Evolutionary conservation across 2,113 vertebrate genomes (phyloP), one percentile per base, ranked within the genome.

Genomic region (Pygoscelis adeliae): DNA sequence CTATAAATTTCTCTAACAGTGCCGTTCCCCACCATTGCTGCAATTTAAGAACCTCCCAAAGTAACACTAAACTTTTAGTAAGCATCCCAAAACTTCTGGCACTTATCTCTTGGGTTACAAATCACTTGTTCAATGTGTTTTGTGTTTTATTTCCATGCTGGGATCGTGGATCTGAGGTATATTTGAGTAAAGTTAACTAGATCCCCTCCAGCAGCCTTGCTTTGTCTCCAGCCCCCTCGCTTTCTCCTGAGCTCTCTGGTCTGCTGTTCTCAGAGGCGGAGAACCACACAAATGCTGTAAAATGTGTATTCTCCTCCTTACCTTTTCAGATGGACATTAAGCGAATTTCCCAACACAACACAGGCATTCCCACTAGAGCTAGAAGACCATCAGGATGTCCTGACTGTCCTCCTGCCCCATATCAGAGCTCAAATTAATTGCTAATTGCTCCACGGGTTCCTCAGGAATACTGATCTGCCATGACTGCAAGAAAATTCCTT

Each of bases 361-460:
- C 1, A 81, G 56, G n/a, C 66, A 93, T 53, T 83, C 12, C 5
- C 34, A 53, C 34, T 25, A 87, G 36, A 87, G 27, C 30, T 56
- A 61, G 40, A 92, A 65, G 30, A 50, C 5, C 15, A 20, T 71
- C 32, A 66, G 26, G 29, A 79, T 58, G 46, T 67, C 13, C 53
- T 44, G 10, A 59, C n/a, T 63, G 65, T 30, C 42, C 15, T 83
- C 38, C 47, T 72, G 50, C 63, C 13, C 15, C 0, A 0, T n/a
- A 63, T 58, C 55, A 67, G 30, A 87, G 29, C 42, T 63, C n/a
- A 69, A 66, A 32, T 22, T 23, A 26, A 62, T 52, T 73, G 56
- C 15, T 36, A 44, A 46, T 62, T 59, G 69, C 53, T 94, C n/a
- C 49, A 47, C 17, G 13, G 32, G 38, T 36, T 87, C 46, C 56